These are phyloP conservation scores for Drosophila novamexicana DNA, from an alignment of 1,140 invertebrate genomes.

Conservation along the genomic window DNA sequence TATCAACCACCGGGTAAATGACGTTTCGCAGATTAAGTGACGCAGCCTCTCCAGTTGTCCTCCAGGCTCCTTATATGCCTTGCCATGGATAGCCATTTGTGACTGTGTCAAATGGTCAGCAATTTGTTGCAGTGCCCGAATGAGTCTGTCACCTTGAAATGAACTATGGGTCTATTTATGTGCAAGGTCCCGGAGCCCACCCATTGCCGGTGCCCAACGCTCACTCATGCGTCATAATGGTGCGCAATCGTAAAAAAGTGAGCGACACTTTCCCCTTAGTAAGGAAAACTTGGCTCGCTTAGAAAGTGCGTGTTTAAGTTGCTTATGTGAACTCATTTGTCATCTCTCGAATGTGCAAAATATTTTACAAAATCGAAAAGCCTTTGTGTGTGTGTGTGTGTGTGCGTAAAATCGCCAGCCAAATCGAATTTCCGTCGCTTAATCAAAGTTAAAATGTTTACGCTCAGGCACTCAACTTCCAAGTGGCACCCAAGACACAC, in stretches of 20 bases:
- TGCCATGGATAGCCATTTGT: constrained; percentile 33
- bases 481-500: constrained; percentile 33
- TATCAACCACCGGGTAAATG: constrained; percentile 33
- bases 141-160: constrained; percentile 76
- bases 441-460: constrained; percentile 77
- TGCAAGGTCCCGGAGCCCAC: constrained; percentile 6
- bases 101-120: constrained; percentile 75
- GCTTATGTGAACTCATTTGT: constrained; percentile 67
- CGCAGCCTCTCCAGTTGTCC: constrained; percentile 1
- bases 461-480: constrained; percentile 34
- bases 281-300: constrained; percentile 1
- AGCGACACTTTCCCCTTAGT: constrained; percentile 30
- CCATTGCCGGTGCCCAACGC: not conserved
- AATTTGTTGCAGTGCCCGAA: constrained; percentile 72
- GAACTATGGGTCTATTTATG: constrained; percentile 49
- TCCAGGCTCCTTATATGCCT: constrained; percentile 6
- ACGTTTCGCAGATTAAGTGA: constrained; percentile 64
- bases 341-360: constrained; percentile 49
- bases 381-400: constrained; percentile 37
- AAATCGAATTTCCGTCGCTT: constrained; percentile 77
- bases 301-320: constrained; percentile 19
- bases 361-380: constrained; percentile 61
- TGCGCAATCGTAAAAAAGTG: constrained; percentile 48
- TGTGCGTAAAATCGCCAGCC: constrained; percentile 49
- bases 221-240: constrained; percentile 43